Conservation (phyloP, 2,797 vertebrate genomes). For the Scyliorhinus canicula region DNA sequence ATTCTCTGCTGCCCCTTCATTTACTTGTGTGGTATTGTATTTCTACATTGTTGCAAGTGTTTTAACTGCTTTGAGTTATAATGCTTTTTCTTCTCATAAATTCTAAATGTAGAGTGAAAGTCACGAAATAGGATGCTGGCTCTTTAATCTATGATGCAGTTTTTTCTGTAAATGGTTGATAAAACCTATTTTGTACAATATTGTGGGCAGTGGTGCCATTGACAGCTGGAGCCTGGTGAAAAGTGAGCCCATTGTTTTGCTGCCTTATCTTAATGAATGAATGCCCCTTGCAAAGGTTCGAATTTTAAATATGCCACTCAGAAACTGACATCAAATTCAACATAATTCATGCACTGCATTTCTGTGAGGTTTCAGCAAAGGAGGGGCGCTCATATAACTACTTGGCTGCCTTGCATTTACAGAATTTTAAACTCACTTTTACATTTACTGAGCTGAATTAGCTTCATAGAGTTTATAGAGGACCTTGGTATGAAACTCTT, state of each 20-base stretch:
- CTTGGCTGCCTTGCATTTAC: not conserved
- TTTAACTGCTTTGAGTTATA: conserved; percentile 1
- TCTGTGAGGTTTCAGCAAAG: conserved; percentile 41
- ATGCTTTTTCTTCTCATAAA: not conserved
- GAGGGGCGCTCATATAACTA: not conserved
- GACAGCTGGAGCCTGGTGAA: conserved; percentile 57
- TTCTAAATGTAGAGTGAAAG: not conserved
- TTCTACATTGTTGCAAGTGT: not conserved
- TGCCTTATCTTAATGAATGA: conserved; percentile 53
- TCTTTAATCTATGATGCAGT: not conserved
- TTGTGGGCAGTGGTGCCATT: conserved; percentile 46
- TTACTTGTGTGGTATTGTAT: not conserved
- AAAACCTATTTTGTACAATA: not conserved
- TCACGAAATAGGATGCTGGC: not conserved
- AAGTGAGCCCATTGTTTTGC: conserved; percentile 56
- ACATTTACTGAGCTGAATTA: not conserved
- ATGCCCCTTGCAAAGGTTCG: conserved; percentile 50
- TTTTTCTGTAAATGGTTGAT: conserved; percentile 6
- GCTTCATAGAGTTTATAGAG: not conserved
- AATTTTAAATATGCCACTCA: conserved; percentile 53
- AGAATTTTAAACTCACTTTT: not conserved
- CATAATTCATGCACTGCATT: conserved; percentile 47
- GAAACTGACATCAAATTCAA: conserved; percentile 58
- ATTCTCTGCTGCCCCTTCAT: not conserved
- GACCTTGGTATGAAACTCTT: not conserved